Evolutionary conservation across 2,113 vertebrate genomes (phyloP).

Genomic region (Australoheros scitulus): DNA sequence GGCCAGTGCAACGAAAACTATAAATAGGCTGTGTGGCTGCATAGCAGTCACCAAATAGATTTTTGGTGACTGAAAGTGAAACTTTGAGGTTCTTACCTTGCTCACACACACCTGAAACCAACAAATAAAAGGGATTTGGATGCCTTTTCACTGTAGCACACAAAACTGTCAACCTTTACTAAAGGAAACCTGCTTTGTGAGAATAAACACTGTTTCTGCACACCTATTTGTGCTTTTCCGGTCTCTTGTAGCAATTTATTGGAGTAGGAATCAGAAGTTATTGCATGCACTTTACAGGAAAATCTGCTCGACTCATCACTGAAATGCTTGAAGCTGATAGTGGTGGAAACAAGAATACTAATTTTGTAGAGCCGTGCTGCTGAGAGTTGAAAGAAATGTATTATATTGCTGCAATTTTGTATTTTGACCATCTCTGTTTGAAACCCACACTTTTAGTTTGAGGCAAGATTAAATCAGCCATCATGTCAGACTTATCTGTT

Average conservation of each 20-base stretch:
- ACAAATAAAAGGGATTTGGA: constrained; percentile 20
- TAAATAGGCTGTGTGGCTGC: constrained; percentile 41
- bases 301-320: neutral
- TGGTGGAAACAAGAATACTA: neutral
- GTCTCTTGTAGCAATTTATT: neutral
- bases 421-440: neutral
- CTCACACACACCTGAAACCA: constrained; percentile 2
- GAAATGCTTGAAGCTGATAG: neutral
- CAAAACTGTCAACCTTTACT: constrained; percentile 22
- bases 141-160: constrained; percentile 5
- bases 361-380: neutral
- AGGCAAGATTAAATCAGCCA: neutral
- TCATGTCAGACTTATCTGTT: constrained; percentile 4
- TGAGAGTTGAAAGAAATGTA: neutral
- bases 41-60: constrained; percentile 28
- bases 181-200: constrained; percentile 18
- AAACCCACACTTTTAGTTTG: neutral
- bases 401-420: neutral
- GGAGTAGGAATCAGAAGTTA: neutral
- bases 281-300: constrained; percentile 13
- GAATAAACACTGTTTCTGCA: neutral
- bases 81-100: neutral
- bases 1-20: constrained; percentile 30
- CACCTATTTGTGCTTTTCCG: neutral
- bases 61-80: constrained; percentile 34